Base-by-base conservation (phyloP, 1,140 invertebrate genomes). In the Micrasema minimum region DNA sequence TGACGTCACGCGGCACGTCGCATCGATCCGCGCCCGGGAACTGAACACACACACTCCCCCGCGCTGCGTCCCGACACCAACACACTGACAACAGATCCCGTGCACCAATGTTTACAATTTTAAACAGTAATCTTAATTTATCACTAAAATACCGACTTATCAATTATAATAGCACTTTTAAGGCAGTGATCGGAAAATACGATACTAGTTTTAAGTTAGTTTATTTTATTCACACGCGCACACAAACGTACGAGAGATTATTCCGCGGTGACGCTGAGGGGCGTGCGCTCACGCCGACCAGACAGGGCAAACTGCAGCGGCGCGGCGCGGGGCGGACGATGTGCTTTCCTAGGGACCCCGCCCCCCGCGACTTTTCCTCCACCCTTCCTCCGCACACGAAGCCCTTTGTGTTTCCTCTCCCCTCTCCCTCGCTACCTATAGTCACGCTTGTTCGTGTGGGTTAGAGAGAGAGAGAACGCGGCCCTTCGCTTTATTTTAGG, bases 271-370 rank as follows among this genome's bases (percentile, higher is more conserved):
- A 31, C 41, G 22, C 69, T 43, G 14, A 31, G 35, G 7, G 37
- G 35, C 61, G 70, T 37, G 35, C 64, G 16, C 35, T 23, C 69
- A 31, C 38, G 46, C 23, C 59, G 55, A 14, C 35, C 38, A 4
- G 3, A 12, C 55, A 31, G 45, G 55, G 26, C 65, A 55, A 57
- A 72, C 71, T 72, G 71, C 71, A 72, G 65, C 64, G 37, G 64
- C 12, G 53, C 26, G 41, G 12, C 45, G 43, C 62, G 12, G 50
- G 2, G 46, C 35, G 41, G 12, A 20, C 55, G 53, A 14, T 12
- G 55, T 41, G 55, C 55, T 16, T 31, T 11, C 22, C 31, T 55
- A n/a, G 22, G 26, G 14, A 23, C 69, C 61, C n/a, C n/a, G 62
- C 62, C 51, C 70, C 64, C 26, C 31, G 48, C 65, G 67, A 20